These are phyloP conservation scores for Periplaneta americana DNA, from an alignment of 1,140 invertebrate species.

Conservation along the genomic window DNA sequence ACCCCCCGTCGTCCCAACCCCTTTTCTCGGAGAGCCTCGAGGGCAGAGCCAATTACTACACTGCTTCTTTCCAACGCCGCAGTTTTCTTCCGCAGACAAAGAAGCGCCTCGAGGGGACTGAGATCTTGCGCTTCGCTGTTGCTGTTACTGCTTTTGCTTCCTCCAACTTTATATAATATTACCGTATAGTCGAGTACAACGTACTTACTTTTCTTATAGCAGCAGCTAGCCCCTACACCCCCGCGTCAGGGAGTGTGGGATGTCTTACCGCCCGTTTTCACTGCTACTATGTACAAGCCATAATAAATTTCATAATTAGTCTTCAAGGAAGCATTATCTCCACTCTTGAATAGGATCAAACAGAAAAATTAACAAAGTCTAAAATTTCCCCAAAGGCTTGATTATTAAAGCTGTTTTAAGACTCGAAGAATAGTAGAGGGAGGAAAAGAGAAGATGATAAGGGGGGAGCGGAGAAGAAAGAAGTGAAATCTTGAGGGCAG, in stretches of 20 bases:
- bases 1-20: background rate
- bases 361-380: conserved; percentile 21
- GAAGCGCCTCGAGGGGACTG: background rate
- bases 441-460: background rate
- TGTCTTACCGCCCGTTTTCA: background rate
- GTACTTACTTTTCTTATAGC: background rate
- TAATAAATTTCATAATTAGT: conserved; percentile 21
- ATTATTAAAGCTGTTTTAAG: conserved; percentile 17
- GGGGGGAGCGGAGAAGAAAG: background rate
- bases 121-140: background rate
- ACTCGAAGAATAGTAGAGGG: background rate
- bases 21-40: background rate
- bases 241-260: background rate
- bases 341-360: conserved; percentile 21
- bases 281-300: conserved; percentile 12
- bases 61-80: background rate
- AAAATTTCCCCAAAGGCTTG: conserved; percentile 21
- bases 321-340: conserved; percentile 19
- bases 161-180: conserved; percentile 7
- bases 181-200: background rate
- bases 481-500: background rate
- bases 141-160: background rate
- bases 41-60: conserved; percentile 2
- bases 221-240: background rate
- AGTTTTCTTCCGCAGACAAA: background rate